Evolutionary conservation across 2,113 vertebrate species (phyloP), one percentile per base, ranked within the genome.

Genomic region (Rhodinocichla rosea): DNA sequence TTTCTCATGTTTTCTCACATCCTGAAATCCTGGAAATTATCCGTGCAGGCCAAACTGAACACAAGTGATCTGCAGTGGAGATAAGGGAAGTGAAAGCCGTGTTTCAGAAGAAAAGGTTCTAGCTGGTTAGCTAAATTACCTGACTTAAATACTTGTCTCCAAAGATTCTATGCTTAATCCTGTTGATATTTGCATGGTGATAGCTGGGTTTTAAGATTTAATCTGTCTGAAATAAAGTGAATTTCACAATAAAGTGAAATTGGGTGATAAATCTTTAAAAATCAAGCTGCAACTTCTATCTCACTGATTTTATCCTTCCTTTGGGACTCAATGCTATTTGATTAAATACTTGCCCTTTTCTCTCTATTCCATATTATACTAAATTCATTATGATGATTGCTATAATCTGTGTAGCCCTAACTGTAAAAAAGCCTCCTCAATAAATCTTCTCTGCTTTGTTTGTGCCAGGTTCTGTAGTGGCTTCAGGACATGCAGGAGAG

Each of bases 331-430:
- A 4, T 24, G 32, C 14, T 94, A 33, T 84, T 94, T 92, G 69
- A 92, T 89, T 84, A 71, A 71, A 84, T 49, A 75, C 32, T 92
- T 89, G 52, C 69, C 70, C 81, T 91, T 95, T 92, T 79, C 73
- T 63, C 74, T 33, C 39, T 82, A 49, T 87, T 64, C 53, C 13
- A 7, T 55, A 64, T 78, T 68, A 56, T 9, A 81, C 12, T 52
- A 79, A 89, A 79, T 87, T 92, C 57, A 89, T 94, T 82, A 69
- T 0, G 3, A 64, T 82, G 39, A 84, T 85, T 84, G 21, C 53
- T 76, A 24, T 53, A 39, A 81, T 71, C 60, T 68, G 10, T 17
- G 9, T 39, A 73, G 70, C 50, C 26, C 28, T 79, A 69, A 69
- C 62, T 39, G 20, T 12, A 62, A 68, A 69, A 81, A 68, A 71